A percentile compares a stretch with the other conserved stretches of the same genome.
phyloP scores from a whole-genome alignment of 2,888 invertebrate species.

The Volucella bombylans region DNA sequence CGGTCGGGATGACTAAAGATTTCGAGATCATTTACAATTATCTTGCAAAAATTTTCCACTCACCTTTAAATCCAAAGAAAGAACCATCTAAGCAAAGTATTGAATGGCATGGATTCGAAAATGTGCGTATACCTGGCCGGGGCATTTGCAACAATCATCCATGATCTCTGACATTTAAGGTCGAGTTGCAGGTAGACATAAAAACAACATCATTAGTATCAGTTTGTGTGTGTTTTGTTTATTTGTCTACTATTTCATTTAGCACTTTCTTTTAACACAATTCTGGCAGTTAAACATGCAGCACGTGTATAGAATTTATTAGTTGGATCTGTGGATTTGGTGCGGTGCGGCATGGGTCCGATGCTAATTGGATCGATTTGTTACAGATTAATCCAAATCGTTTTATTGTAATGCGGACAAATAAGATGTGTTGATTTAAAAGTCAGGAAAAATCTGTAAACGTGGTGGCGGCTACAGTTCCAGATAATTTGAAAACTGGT shows the following conservation, averaged over 20 bases:
- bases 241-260: neutral
- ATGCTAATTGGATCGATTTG: slow-evolving; percentile 19
- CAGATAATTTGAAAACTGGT: too few relatives aligned
- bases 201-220: slow-evolving; percentile 12
- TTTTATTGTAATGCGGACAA: neutral
- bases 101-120: neutral
- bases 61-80: neutral
- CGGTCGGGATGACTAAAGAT: too few relatives aligned
- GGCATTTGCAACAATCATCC: neutral
- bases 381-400: slow-evolving; percentile 6
- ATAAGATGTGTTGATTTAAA: neutral
- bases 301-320: neutral
- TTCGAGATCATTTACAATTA: neutral
- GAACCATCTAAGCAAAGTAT: slow-evolving; percentile 1
- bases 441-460: neutral
- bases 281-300: neutral
- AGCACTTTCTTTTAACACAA: slow-evolving; percentile 2
- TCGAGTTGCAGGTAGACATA: neutral
- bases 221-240: neutral
- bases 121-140: too few relatives aligned
- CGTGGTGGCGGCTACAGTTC: too few relatives aligned
- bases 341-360: neutral
- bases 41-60: neutral
- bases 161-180: neutral
- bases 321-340: too few relatives aligned